phyloP scores from a whole-genome alignment of 1,140 invertebrate species.

The Lasioglossum albipes region DNA sequence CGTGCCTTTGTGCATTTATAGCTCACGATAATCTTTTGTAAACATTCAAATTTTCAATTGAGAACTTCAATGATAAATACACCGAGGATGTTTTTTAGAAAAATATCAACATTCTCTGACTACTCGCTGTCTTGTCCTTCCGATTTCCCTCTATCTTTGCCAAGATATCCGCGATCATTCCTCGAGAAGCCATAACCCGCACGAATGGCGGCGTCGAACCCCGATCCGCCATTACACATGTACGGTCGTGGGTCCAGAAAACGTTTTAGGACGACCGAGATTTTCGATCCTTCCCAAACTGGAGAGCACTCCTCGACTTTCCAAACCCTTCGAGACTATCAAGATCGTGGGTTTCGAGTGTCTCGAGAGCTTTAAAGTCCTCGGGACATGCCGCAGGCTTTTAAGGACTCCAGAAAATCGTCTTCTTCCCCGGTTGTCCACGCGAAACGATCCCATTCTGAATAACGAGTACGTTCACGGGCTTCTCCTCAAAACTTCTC shows the following conservation, averaged over 20 bases:
- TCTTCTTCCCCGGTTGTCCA: slow-evolving; percentile 1
- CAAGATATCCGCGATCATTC: no score
- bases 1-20: no score
- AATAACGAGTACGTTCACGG: neutral
- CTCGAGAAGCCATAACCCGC: no score
- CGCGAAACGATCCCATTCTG: slow-evolving; percentile 16
- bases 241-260: no score
- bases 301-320: slow-evolving; percentile 10
- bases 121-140: no score
- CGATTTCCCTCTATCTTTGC: no score
- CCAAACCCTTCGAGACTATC: slow-evolving; percentile 21
- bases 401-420: slow-evolving; percentile 14
- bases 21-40: no score
- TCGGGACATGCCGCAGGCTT: neutral
- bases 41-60: no score
- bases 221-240: neutral
- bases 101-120: no score
- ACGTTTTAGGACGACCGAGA: slow-evolving; percentile 10
- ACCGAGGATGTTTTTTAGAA: no score
- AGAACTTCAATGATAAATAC: no score
- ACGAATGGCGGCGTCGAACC: no score
- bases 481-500: neutral
- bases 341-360: slow-evolving; percentile 10
- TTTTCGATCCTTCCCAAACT: slow-evolving; percentile 26
- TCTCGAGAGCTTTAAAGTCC: slow-evolving; percentile 7